These are phyloP conservation scores for Lysandra coridon DNA, from an alignment of 2,888 invertebrate species.

Conservation along the genomic window DNA sequence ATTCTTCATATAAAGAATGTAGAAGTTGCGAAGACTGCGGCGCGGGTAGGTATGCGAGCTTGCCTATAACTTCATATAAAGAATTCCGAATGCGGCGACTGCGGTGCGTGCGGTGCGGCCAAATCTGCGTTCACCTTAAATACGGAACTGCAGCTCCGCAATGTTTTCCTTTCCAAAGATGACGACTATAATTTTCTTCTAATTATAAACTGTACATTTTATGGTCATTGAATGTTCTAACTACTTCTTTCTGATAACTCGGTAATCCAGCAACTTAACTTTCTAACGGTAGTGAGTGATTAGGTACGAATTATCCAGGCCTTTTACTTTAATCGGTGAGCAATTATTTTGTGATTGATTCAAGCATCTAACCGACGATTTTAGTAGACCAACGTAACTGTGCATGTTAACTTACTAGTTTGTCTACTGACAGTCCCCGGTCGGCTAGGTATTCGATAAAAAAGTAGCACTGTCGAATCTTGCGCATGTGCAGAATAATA, in stretches of 20 bases:
- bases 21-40: no score
- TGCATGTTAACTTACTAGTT: neutral
- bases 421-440: neutral
- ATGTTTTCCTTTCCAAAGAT: neutral
- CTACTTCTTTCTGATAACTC: neutral
- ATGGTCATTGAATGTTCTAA: neutral
- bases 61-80: no score
- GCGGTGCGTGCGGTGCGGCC: no score
- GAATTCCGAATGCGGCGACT: no score
- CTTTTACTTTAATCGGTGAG: slow-evolving; percentile 24
- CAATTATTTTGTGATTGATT: slow-evolving; percentile 14
- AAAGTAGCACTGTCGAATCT: neutral
- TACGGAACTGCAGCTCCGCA: neutral
- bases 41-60: no score
- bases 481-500: neutral
- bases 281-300: slow-evolving; percentile 22
- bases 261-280: neutral
- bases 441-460: neutral
- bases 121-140: no score
- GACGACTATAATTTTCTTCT: neutral
- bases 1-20: no score
- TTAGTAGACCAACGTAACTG: neutral
- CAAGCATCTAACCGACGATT: neutral
- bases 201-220: neutral
- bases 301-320: slow-evolving; percentile 4